These are phyloP conservation scores for Megalops atlanticus DNA, from an alignment of 2,113 vertebrate species.

Conservation along the genomic window DNA sequence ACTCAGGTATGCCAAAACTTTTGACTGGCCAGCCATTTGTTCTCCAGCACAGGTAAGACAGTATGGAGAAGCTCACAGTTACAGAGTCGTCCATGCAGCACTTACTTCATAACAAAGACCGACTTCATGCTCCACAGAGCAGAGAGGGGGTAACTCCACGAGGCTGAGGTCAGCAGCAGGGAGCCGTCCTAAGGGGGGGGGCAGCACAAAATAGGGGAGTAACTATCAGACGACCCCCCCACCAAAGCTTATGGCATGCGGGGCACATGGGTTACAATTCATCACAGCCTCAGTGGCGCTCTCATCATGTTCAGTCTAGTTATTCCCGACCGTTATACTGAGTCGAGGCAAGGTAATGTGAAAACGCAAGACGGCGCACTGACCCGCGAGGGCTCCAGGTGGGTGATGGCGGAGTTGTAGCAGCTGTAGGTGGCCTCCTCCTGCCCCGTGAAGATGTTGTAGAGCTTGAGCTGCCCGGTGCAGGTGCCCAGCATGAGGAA, in stretches of 20 bases:
- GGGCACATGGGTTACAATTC: background rate
- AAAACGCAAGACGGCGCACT: no score
- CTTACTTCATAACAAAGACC: conserved; percentile 99
- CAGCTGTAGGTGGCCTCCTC: conserved; percentile 98
- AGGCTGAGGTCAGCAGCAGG: conserved; percentile 91
- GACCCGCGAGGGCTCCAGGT: conserved; percentile 84
- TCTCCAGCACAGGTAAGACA: no score
- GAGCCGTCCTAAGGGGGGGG: conserved; percentile 83
- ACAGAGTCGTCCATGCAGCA: conserved; percentile 34
- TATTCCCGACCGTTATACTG: no score
- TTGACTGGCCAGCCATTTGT: no score
- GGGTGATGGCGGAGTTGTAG: conserved; percentile 94
- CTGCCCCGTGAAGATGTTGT: conserved; percentile 96
- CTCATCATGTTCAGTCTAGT: no score
- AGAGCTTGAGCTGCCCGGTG: conserved; percentile 94
- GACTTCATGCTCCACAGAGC: conserved; percentile 98
- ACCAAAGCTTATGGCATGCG: no score
- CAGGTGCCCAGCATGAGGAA: conserved; percentile 98
- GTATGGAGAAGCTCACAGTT: no score
- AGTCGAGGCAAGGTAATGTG: no score
- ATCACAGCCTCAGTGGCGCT: no score
- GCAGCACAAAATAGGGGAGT: conserved; percentile 1
- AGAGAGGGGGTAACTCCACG: conserved; percentile 95
- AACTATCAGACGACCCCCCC: no score
- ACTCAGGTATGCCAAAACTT: no score